Base-by-base conservation (phyloP, 2,113 vertebrate genomes). In the Osmerus eperlanus region DNA sequence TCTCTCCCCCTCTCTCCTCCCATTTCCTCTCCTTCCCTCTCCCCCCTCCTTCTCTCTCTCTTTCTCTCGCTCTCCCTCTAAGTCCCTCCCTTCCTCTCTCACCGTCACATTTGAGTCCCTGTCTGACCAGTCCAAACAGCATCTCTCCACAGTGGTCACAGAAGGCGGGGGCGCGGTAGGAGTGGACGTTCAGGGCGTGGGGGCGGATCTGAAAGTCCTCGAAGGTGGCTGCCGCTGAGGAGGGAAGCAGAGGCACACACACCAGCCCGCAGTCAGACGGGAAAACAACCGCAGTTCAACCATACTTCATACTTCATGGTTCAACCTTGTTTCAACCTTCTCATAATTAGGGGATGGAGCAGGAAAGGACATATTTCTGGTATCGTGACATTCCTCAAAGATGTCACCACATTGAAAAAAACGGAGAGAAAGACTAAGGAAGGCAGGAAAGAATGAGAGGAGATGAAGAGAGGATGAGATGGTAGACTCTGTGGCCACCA, bases 81-180 rank as follows among this genome's bases (percentile, higher is more conserved):
- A 5, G 16, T 19, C 19, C 11, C 58, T 21, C 18, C 18, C 19
- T 18, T 3, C 18, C n/a, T 8, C 58, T 14, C 92, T 91, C 75
- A 96, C 95, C 95, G 0, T 96, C 95, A 56, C 95, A 96, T 81
- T 96, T 96, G 52, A 96, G 94, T 0, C 95, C 95, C 78, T 96
- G 95, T 72, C 95, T 90, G 78, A 96, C 95, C 16, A 96, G 77
- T 15, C 95, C 95, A 0, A 96, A 96, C 55, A 96, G 90, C 95
- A 96, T 96, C 84, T 96, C 95, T 3, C 95, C 95, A 0, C 95
- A 96, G 86, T 96, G 94, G 78, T 96, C 95, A 2, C 95, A 96
- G 92, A 96, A 96, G 25, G 95, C 94, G 0, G 95, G 95, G 0
- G 95, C 94, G 0, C 95, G 91, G 85, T 96, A 96, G 0, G 95